Evolutionary conservation across 2,797 vertebrate genomes (phyloP).

Genomic region (Serranus cabrilla): DNA sequence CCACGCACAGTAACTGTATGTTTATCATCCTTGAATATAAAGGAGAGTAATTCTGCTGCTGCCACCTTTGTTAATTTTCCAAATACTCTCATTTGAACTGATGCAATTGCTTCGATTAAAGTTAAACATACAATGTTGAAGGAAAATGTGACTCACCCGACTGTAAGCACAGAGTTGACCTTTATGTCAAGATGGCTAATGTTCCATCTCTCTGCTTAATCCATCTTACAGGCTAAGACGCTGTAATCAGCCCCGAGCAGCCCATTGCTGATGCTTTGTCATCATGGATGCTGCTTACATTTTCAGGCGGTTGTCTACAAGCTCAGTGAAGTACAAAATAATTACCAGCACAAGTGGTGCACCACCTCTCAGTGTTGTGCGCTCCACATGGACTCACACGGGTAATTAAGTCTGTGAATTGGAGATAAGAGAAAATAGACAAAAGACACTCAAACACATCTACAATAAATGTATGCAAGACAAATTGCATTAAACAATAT

Average conservation of each 20-base stretch:
- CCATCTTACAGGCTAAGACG: conserved; percentile 31
- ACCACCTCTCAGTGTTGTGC: conserved; percentile 46
- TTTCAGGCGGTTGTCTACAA: conserved; percentile 61
- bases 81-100: neutral
- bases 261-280: conserved; percentile 54
- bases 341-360: conserved; percentile 69
- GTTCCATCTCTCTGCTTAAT: conserved; percentile 43
- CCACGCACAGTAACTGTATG: neutral
- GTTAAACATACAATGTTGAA: conserved; percentile 14
- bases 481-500: conserved; percentile 49
- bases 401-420: conserved; percentile 75
- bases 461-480: conserved; percentile 42
- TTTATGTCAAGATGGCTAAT: conserved; percentile 52
- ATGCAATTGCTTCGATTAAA: conserved; percentile 27
- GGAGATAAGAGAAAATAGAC: conserved; percentile 71
- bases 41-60: neutral
- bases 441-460: conserved; percentile 54
- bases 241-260: conserved; percentile 59
- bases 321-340: conserved; percentile 71
- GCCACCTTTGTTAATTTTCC: neutral
- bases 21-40: neutral
- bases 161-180: conserved; percentile 44
- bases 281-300: conserved; percentile 49
- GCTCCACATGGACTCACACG: conserved; percentile 61
- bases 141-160: conserved; percentile 2